Evolutionary conservation across 2,113 vertebrate species (phyloP), one percentile per base, ranked within the genome.

Genomic region (Antechinus stuartii): DNA sequence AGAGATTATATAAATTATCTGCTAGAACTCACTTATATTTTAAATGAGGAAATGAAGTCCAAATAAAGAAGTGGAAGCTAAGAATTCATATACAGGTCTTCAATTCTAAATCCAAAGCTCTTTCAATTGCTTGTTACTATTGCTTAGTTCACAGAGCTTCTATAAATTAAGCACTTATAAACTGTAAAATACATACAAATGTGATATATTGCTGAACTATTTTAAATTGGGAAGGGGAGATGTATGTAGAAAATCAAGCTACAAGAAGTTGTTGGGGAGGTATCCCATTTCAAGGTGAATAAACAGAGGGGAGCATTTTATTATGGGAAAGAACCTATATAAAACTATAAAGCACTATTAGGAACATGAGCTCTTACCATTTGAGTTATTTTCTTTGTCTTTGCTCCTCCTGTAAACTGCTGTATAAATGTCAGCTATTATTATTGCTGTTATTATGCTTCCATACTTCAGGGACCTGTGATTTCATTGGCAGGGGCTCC

Each of bases 361-460:
- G n/a, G n/a, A 84, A 84, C 68, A 84, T 84, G 68, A 84, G 68
- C n/a, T 84, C n/a, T 84, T 84, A 84, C n/a, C 68, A 84, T 84
- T 42, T 42, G 68, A 84, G 68, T 84, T 84, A 84, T 84, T 84
- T 84, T 84, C 68, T 42, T 84, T 84, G 68, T 16, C 68, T 42
- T 84, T 84, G 68, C 14, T 84, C 68, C 68, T 84, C n/a, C 68
- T 42, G n/a, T 84, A 84, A 84, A 84, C 68, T 84, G 68, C 68
- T 84, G 68, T 84, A 84, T 84, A 84, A 84, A 84, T 84, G 68
- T 84, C 68, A 84, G 68, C n/a, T 84, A 23, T 84, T 84, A 84
- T 84, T 84, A 84, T 84, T 84, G n/a, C 68, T 42, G 68, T 84
- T 84, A 42, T 84, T 84, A 84, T 84, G n/a, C 68, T 84, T 42